phyloP scores from a whole-genome alignment of 2,888 invertebrate species.

The Ctena decussata region DNA sequence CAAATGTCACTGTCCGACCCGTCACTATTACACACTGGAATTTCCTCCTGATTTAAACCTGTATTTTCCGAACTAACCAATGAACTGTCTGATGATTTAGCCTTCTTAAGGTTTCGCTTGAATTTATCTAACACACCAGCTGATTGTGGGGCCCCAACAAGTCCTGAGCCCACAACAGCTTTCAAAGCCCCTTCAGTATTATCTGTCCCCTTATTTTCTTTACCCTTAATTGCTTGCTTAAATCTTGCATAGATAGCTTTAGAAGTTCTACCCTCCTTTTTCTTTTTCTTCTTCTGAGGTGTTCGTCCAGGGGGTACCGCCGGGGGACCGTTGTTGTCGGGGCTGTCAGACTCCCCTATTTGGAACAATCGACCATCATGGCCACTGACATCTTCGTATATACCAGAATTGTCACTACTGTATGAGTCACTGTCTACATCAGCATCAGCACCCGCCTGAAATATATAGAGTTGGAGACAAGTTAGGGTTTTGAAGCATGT shows the following conservation, averaged over 20 bases:
- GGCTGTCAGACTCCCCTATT: slow-evolving; percentile 56
- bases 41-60: slow-evolving; percentile 26
- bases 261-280: slow-evolving; percentile 56
- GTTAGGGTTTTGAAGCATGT: no score
- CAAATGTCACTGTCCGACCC: slow-evolving; percentile 72
- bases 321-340: slow-evolving; percentile 49
- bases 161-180: not conserved
- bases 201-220: slow-evolving; percentile 7
- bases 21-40: slow-evolving; percentile 65
- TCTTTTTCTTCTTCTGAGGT: slow-evolving; percentile 64
- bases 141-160: slow-evolving; percentile 16
- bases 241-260: slow-evolving; percentile 56
- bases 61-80: not conserved
- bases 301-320: slow-evolving; percentile 60
- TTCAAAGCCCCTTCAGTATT: slow-evolving; percentile 11
- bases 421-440: slow-evolving; percentile 72
- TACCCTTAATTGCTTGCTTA: slow-evolving; percentile 51
- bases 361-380: slow-evolving; percentile 13
- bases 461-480: no score
- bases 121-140: slow-evolving; percentile 50
- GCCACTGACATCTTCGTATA: slow-evolving; percentile 69
- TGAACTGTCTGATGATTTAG: slow-evolving; percentile 25
- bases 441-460: slow-evolving; percentile 65
- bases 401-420: slow-evolving; percentile 68
- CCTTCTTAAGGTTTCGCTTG: slow-evolving; percentile 53